Evolutionary conservation across 2,797 vertebrate genomes (phyloP).

Genomic region (Pipistrellus pygmaeus): DNA sequence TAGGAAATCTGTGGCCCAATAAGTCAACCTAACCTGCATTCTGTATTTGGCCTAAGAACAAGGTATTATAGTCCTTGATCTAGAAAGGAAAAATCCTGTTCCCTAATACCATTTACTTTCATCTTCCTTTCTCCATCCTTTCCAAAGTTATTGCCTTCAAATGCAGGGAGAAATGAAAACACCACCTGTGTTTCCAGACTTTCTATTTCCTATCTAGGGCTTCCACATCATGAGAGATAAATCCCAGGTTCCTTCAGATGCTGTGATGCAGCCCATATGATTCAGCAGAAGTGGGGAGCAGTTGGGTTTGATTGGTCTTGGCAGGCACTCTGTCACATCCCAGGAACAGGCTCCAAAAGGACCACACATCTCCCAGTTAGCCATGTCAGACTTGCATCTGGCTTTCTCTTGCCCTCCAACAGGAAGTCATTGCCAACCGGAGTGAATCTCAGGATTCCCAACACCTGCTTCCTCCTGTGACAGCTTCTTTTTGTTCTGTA

Average conservation of each 20-base stretch:
- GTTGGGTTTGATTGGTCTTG: conserved; percentile 82
- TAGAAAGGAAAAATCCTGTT: conserved; percentile 63
- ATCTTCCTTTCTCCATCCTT: conserved; percentile 68
- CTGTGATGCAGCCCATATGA: conserved; percentile 75
- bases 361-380: conserved; percentile 77
- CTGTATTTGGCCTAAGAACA: neutral
- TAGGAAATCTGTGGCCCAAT: neutral
- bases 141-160: conserved; percentile 70
- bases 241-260: conserved; percentile 80
- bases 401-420: conserved; percentile 72
- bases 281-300: conserved; percentile 80
- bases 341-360: conserved; percentile 78
- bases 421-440: conserved; percentile 63
- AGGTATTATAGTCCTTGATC: conserved; percentile 44
- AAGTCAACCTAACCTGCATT: neutral
- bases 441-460: conserved; percentile 58
- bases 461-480: conserved; percentile 44
- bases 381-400: conserved; percentile 79
- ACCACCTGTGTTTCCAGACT: conserved; percentile 81
- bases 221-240: conserved; percentile 74
- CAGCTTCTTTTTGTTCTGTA: conserved; percentile 58
- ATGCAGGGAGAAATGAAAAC: conserved; percentile 77
- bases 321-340: conserved; percentile 79
- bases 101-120: conserved; percentile 59
- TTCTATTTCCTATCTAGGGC: conserved; percentile 78